These are phyloP conservation scores for Ptilorrhoa leucosticta DNA, from an alignment of 2,113 vertebrate species.

Conservation along the genomic window DNA sequence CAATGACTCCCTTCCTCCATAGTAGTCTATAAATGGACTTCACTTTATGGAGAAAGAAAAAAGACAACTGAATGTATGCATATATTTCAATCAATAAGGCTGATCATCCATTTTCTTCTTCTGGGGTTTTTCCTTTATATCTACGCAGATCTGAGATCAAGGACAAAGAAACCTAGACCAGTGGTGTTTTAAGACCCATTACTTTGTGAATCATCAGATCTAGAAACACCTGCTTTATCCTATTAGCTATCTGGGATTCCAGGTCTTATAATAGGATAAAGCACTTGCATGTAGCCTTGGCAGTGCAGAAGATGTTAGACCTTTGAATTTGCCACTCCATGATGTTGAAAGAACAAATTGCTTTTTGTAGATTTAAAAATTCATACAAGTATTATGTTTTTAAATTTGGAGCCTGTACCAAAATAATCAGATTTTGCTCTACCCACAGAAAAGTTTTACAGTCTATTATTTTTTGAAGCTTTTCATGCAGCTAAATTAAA, in stretches of 20 bases:
- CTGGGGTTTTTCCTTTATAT: neutral
- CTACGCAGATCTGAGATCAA: conserved; percentile 19
- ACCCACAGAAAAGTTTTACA: neutral
- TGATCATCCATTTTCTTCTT: neutral
- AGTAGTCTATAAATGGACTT: neutral
- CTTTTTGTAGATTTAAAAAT: neutral
- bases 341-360: neutral
- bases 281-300: neutral
- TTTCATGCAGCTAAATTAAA: neutral
- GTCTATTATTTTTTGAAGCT: neutral
- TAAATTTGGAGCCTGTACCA: neutral
- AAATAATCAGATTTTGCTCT: neutral
- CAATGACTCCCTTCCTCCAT: neutral
- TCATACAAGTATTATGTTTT: neutral
- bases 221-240: conserved; percentile 56
- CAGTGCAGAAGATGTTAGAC: neutral
- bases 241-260: conserved; percentile 47
- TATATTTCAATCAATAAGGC: neutral
- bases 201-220: conserved; percentile 47
- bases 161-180: neutral
- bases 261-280: conserved; percentile 48
- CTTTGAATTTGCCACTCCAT: neutral
- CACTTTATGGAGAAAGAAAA: neutral
- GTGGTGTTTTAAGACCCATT: conserved; percentile 39
- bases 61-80: neutral